Percentiles rank a stretch among this genome's conserved stretches.
phyloP scores from a whole-genome alignment of 2,888 invertebrate species.

The Ichneumoninae sp. region DNA sequence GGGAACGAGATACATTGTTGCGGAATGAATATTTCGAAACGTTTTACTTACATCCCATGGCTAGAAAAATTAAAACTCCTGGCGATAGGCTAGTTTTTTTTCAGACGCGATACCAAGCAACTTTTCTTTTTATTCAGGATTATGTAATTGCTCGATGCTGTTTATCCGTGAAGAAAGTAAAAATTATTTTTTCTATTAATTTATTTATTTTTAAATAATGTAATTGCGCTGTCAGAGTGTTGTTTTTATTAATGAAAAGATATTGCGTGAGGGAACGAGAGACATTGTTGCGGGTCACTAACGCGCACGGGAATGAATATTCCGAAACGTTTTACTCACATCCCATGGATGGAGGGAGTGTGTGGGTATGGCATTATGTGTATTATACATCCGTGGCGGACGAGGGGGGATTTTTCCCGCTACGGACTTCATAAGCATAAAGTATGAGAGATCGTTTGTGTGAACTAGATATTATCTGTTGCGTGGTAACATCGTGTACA shows the following conservation, averaged over 20 bases:
- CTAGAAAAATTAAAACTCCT: no score
- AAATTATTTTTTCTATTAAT: not conserved
- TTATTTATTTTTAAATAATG: not conserved
- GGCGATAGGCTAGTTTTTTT: no score
- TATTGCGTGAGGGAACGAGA: not conserved
- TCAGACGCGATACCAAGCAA: no score
- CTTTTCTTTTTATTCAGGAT: not conserved
- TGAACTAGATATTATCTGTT: conserved; percentile 66
- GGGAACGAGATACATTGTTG: not conserved
- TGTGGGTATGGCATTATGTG: conserved; percentile 26
- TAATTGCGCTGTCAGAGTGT: not conserved
- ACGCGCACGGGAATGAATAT: not conserved
- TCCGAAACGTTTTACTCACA: conserved; percentile 11
- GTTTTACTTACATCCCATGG: conserved; percentile 2
- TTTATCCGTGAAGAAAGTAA: not conserved
- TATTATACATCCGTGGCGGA: conserved; percentile 28
- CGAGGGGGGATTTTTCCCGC: conserved; percentile 42
- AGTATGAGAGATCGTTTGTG: conserved; percentile 60
- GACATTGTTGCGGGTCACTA: not conserved
- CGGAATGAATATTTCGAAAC: conserved; percentile 4
- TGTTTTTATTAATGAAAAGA: not conserved
- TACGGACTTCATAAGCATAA: conserved; percentile 40
- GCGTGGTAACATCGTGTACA: conserved; percentile 63
- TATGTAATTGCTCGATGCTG: not conserved
- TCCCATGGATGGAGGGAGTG: not conserved